Percentiles rank a stretch among this genome's conserved stretches.
phyloP scores from a whole-genome alignment of 2,113 vertebrate genomes.

The Eretmodus cyanostictus region DNA sequence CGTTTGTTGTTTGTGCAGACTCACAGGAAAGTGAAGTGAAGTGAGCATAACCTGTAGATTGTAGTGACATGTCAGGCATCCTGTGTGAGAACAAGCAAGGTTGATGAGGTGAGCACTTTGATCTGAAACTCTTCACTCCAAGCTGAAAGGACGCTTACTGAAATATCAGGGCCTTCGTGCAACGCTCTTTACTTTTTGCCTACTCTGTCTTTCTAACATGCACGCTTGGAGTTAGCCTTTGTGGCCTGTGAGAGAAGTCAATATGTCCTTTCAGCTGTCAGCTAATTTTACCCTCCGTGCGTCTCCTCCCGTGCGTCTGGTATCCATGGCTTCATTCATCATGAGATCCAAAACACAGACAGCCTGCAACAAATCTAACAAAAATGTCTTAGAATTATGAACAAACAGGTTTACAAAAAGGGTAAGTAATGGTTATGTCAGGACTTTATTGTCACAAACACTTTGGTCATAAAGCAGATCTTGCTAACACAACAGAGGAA shows the following conservation, averaged over 20 bases:
- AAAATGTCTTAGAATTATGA: background rate
- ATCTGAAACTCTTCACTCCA: constrained; percentile 25
- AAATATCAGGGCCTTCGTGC: constrained; percentile 10
- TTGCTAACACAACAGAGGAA: background rate
- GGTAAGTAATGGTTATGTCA: background rate
- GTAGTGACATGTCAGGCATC: background rate
- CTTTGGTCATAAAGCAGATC: background rate
- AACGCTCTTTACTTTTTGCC: background rate
- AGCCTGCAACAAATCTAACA: background rate
- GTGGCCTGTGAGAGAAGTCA: constrained; percentile 67
- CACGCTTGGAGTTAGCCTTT: background rate
- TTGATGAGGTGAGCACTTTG: background rate
- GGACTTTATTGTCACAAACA: background rate
- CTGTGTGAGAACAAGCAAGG: background rate
- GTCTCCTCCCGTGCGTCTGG: constrained; percentile 10
- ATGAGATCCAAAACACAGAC: background rate
- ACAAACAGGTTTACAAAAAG: background rate
- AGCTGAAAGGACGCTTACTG: constrained; percentile 31
- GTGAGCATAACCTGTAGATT: background rate
- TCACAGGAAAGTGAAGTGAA: background rate
- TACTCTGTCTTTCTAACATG: background rate
- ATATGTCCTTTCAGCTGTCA: constrained; percentile 62
- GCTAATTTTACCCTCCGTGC: background rate
- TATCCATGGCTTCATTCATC: constrained; percentile 52
- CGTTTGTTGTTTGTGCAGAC: background rate